Base-by-base conservation (phyloP, 1,140 invertebrate species). In the Bombus soroeensis region DNA sequence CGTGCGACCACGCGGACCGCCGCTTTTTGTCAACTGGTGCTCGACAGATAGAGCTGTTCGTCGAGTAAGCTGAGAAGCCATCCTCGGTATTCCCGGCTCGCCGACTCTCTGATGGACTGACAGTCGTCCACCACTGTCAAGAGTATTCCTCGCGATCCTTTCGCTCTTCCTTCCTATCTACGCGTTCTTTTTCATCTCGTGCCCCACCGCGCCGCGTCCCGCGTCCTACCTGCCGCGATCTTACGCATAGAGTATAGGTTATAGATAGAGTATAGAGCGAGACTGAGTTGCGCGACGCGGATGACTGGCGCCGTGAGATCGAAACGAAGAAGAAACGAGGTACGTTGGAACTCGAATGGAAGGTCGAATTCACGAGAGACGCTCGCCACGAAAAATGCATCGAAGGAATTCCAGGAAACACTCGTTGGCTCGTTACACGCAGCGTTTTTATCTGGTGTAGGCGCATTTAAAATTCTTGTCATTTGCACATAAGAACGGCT, bases 21-120 rank as follows among this genome's bases (percentile, higher is more conserved):
- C 47, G 89, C 84, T 94, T 94, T 94, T 93, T 93, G 91, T 88
- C 78, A 87, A 37, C 71, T 70, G 73, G 83, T 86, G 88, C 90
- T 90, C 90, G 93, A 93, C 88, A 92, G 93, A 95, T 95, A 95
- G 94, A 95, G 94, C 94, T 94, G 94, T 95, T 93, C 75, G 78
- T 87, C 89, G 91, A 91, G 92, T 92, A 93, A 93, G 92, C 88
- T 89, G 85, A 89, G 93, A 93, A 93, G 93, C 92, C 91, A 90
- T 91, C 90, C 86, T 88, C 87, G 90, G 92, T 91, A 95, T 95
- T 94, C 92, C 89, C 91, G 87, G 89, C 93, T 93, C 89, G 91
- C 89, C 85, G 77, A n/a, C 79, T 87, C 75, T 71, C 88, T 88
- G 87, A 92, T 81, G 86, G 89, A 94, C 93, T 93, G 93, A 94